phyloP scores from a whole-genome alignment of 2,888 invertebrate genomes.

The Pandemis cinnamomeana region DNA sequence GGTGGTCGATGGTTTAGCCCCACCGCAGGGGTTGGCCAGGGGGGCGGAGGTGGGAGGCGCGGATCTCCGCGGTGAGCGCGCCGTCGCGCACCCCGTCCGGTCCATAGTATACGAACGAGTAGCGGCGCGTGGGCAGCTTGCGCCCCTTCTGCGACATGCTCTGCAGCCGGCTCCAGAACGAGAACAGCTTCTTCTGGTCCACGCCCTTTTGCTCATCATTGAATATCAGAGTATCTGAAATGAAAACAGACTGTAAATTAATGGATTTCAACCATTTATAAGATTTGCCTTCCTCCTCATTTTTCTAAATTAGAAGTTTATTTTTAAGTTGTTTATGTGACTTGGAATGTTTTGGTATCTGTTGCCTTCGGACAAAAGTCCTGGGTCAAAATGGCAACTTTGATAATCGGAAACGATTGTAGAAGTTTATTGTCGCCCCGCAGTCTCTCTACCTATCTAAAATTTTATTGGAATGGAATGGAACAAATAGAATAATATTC shows the following conservation, averaged over 20 bases:
- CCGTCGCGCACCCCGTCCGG: slow-evolving; percentile 64
- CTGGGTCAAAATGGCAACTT: too few species aligned
- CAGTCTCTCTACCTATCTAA: too few species aligned
- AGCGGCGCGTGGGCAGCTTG: slow-evolving; percentile 73
- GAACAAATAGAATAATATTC: not conserved
- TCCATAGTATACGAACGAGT: slow-evolving; percentile 73
- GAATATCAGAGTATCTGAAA: slow-evolving; percentile 57
- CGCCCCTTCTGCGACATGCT: slow-evolving; percentile 75
- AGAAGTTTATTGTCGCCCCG: too few species aligned
- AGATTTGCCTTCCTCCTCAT: too few species aligned
- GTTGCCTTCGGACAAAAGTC: too few species aligned
- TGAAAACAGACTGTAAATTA: not conserved
- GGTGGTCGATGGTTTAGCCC: slow-evolving; percentile 60
- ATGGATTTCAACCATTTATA: too few species aligned
- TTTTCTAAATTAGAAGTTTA: too few species aligned
- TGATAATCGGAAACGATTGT: too few species aligned
- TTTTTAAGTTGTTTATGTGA: too few species aligned
- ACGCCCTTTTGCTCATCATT: slow-evolving; percentile 54
- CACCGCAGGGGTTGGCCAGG: slow-evolving; percentile 79
- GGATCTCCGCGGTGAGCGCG: slow-evolving; percentile 73
- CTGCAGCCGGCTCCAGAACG: slow-evolving; percentile 77
- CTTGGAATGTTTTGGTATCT: too few species aligned
- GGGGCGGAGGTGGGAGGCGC: slow-evolving; percentile 71
- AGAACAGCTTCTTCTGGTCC: slow-evolving; percentile 74
- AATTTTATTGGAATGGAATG: not conserved